These are phyloP conservation scores for Etheostoma perlongum DNA, from an alignment of 2,797 vertebrate species.

Conservation along the genomic window DNA sequence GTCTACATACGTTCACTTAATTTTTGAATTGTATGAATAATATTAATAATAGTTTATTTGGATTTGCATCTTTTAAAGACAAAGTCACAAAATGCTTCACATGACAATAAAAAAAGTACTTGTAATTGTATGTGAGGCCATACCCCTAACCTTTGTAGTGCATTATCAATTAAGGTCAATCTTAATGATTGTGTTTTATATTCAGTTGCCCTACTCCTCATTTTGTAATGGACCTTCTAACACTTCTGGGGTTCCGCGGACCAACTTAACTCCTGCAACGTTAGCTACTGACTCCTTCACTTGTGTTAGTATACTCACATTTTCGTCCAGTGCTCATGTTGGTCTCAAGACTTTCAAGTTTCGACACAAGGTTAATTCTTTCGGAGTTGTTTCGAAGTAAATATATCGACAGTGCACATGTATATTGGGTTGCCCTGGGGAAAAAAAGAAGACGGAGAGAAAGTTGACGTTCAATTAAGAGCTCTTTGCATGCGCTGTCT, in stretches of 20 bases:
- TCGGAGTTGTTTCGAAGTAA: constrained; percentile 86
- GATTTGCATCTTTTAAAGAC: too few relatives aligned
- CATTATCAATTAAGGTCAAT: neutral
- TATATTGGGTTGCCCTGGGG: constrained; percentile 92
- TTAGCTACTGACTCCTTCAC: neutral
- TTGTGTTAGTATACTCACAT: constrained; percentile 85
- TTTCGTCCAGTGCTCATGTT: constrained; percentile 94
- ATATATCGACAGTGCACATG: constrained; percentile 91
- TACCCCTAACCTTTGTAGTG: neutral
- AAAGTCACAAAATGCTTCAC: too few relatives aligned
- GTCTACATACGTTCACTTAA: too few relatives aligned
- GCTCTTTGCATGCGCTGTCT: neutral
- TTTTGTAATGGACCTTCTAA: neutral
- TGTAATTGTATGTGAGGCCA: too few relatives aligned
- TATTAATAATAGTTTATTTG: too few relatives aligned
- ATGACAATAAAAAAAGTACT: too few relatives aligned
- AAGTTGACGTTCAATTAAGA: neutral
- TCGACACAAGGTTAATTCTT: constrained; percentile 86
- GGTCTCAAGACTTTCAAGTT: constrained; percentile 90
- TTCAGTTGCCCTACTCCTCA: neutral
- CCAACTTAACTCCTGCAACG: neutral
- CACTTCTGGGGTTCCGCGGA: neutral
- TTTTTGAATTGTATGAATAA: too few relatives aligned
- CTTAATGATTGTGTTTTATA: neutral
- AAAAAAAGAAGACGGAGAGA: neutral